Evolutionary conservation across 2,888 invertebrate species (phyloP).

Genomic region (Plebejus argus): DNA sequence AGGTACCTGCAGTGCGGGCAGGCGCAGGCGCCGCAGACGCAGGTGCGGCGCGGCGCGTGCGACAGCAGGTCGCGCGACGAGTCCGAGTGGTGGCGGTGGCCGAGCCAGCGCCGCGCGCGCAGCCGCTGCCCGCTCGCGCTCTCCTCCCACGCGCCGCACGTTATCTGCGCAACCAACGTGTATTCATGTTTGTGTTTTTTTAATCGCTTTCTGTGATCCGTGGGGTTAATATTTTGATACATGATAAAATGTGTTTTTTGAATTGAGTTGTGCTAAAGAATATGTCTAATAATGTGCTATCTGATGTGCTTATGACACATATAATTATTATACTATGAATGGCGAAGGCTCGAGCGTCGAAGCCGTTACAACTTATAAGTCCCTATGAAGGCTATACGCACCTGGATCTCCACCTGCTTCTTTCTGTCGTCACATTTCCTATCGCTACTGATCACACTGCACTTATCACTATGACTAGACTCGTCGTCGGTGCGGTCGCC

Average conservation of each 20-base stretch:
- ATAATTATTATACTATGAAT: no score
- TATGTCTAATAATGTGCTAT: no score
- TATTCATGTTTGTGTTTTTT: no score
- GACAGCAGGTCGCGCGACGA: slow-evolving; percentile 60
- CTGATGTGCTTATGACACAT: no score
- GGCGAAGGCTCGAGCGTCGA: no score
- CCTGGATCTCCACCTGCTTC: slow-evolving; percentile 73
- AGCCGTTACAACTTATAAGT: neutral
- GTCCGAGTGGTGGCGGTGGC: slow-evolving; percentile 51
- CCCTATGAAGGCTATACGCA: slow-evolving; percentile 38
- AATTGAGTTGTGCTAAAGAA: no score
- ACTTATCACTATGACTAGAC: slow-evolving; percentile 66
- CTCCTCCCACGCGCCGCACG: slow-evolving; percentile 60
- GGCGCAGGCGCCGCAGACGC: slow-evolving; percentile 65
- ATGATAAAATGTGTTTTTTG: neutral
- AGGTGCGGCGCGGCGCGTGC: slow-evolving; percentile 63
- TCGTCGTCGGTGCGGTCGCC: slow-evolving; percentile 42
- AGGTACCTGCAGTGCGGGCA: slow-evolving; percentile 65
- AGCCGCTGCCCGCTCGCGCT: slow-evolving; percentile 49
- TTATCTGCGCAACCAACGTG: slow-evolving; percentile 53
- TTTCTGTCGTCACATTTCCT: slow-evolving; percentile 53
- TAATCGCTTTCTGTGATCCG: neutral
- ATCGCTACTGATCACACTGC: slow-evolving; percentile 47
- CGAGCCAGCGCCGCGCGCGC: slow-evolving; percentile 58
- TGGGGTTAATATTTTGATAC: neutral